A percentile compares a stretch with the other conserved stretches of the same genome.
These are phyloP conservation scores for Esperia sulphurella DNA, from an alignment of 2,888 invertebrate genomes.

Conservation along the genomic window DNA sequence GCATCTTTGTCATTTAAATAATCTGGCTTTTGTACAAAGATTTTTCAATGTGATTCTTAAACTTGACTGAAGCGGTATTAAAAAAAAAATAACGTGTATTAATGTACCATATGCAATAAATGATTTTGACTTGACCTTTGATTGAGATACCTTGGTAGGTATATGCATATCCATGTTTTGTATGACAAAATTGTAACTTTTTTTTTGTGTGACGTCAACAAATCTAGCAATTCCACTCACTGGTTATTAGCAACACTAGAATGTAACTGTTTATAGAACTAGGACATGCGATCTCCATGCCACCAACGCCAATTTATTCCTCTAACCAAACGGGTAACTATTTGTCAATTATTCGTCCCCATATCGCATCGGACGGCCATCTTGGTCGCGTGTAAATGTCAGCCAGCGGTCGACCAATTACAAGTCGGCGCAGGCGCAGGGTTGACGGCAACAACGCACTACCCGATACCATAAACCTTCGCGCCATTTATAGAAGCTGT, in stretches of 20 bases:
- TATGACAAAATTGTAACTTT: no score
- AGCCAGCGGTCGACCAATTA: slow-evolving; percentile 73
- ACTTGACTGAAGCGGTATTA: no score
- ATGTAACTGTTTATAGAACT: slow-evolving; percentile 2
- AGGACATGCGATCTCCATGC: slow-evolving; percentile 3
- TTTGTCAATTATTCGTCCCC: slow-evolving; percentile 73
- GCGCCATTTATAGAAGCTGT: slow-evolving; percentile 69
- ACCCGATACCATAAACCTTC: slow-evolving; percentile 71
- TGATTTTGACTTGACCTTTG: no score
- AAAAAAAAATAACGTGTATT: no score
- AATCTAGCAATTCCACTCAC: no score
- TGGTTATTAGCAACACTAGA: slow-evolving; percentile 3
- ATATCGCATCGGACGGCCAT: slow-evolving; percentile 66
- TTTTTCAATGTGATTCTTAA: no score
- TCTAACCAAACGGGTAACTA: slow-evolving; percentile 41
- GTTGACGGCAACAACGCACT: slow-evolving; percentile 67
- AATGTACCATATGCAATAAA: no score
- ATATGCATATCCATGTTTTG: no score
- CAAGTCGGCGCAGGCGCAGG: slow-evolving; percentile 64
- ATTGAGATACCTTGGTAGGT: no score
- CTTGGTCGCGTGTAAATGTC: slow-evolving; percentile 74
- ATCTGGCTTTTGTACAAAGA: no score
- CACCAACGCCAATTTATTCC: slow-evolving; percentile 12
- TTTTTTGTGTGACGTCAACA: no score
- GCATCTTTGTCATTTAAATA: no score